Evolutionary conservation across 1,140 invertebrate species (phyloP), one percentile per base, ranked within the genome.

Genomic region (Temnothorax nylanderi): DNA sequence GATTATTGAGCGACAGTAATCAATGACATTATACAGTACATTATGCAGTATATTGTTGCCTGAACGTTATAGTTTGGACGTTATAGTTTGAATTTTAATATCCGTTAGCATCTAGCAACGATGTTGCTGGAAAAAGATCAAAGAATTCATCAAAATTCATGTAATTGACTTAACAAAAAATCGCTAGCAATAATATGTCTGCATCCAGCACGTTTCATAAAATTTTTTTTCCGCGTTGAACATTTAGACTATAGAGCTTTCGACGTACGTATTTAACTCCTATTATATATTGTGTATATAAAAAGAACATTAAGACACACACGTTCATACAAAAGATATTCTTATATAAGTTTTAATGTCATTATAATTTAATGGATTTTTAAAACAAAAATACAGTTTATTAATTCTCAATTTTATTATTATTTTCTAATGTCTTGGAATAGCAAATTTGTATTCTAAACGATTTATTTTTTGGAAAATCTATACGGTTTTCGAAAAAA

Each of bases 231-330:
- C 10, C 44, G 8, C 54, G 69, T 62, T 87, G 41, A 90, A 71
- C 78, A 54, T 90, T 60, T 90, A 90, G 82, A 74, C 58, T 90
- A 1, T 26, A 90, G 65, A 13, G 87, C 87, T 90, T 88, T 90
- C 18, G 64, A 88, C 67, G 75, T 90, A 72, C 26, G 65, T 86
- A 87, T 85, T 72, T 77, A 60, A 47, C 78, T 47, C 41, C 21
- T 37, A 34, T 34, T 76, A 51, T 78, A 77, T 69, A 26, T 5
- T 69, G 11, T 65, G 65, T 49, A 84, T 34, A 74, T 78, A 87
- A 65, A 26, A 26, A 65, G 18, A 34, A 51, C 16, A 34, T 60
- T 72, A 26, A 34, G 13, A 26, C 7, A 62, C 26, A 26, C 7
- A 62, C 26, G 13, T 74, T 74, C 26, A 47, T 26, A 13, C 18